Conservation (phyloP, 1,140 invertebrate genomes). For the Lepidurus packardi region DNA sequence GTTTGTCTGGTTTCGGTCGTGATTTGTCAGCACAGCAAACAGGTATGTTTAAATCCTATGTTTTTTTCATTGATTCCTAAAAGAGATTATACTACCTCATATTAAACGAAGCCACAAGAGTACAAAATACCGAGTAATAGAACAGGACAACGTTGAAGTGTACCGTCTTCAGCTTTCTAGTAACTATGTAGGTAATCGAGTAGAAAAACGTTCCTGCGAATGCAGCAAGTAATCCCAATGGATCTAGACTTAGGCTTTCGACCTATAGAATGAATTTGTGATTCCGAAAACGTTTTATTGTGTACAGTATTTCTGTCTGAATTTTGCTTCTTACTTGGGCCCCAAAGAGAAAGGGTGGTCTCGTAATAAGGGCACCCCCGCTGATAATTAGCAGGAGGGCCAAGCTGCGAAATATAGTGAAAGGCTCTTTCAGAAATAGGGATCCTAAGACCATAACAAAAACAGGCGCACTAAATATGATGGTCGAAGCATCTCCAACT, state of each 20-base stretch:
- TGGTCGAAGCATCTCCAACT: constrained; percentile 54
- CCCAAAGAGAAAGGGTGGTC: constrained; percentile 51
- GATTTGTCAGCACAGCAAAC: too few relatives aligned
- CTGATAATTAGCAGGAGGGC: constrained; percentile 49
- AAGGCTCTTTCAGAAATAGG: constrained; percentile 52
- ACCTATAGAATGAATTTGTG: neutral
- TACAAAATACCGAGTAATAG: constrained; percentile 47
- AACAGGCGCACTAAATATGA: constrained; percentile 55
- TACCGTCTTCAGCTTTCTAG: constrained; percentile 51
- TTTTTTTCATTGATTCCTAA: too few relatives aligned
- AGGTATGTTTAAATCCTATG: too few relatives aligned
- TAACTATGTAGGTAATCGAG: constrained; percentile 51
- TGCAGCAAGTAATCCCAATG: constrained; percentile 49
- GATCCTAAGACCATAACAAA: constrained; percentile 53
- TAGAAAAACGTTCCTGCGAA: constrained; percentile 49
- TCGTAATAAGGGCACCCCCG: constrained; percentile 52
- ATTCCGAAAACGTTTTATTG: neutral
- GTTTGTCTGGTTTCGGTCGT: too few relatives aligned
- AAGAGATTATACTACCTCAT: constrained; percentile 31
- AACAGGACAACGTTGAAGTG: constrained; percentile 50
- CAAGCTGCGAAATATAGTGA: constrained; percentile 50
- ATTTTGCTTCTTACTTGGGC: neutral
- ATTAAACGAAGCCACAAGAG: constrained; percentile 41
- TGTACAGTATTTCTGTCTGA: constrained; percentile 9
- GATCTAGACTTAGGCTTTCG: constrained; percentile 42